These are phyloP conservation scores for rat (Rattus norvegicus) DNA, from an alignment of 2,113 vertebrate genomes.

Conservation along the genomic window DNA sequence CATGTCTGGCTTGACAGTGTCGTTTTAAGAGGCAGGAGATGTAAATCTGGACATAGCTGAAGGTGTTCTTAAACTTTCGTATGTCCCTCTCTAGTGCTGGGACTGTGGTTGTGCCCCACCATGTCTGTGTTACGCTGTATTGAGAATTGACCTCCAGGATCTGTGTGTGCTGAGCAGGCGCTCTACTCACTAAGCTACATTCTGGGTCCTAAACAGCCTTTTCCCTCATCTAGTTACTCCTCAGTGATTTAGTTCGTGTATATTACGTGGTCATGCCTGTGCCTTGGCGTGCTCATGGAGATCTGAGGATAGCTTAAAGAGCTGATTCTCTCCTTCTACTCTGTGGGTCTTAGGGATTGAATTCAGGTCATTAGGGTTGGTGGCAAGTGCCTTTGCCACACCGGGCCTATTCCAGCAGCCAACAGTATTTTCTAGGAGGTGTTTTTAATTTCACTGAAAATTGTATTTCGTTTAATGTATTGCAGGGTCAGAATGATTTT, in stretches of 20 bases:
- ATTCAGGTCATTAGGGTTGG: not conserved
- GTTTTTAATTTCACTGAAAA: conserved; percentile 42
- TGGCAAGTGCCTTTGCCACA: not conserved
- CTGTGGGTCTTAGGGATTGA: not conserved
- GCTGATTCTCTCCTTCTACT: not conserved
- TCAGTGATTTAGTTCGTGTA: not conserved
- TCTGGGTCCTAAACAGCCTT: not conserved
- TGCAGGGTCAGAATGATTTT: not conserved
- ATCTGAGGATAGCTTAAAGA: not conserved
- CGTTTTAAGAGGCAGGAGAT: not conserved
- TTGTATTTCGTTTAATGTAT: not conserved
- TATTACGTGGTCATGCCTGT: not conserved
- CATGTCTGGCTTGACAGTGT: not conserved
- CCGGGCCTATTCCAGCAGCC: not conserved
- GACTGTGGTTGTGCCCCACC: not conserved
- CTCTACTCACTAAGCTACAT: not conserved
- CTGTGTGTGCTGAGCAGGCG: not conserved
- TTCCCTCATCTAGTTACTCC: not conserved
- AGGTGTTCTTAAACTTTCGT: not conserved
- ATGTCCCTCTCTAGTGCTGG: not conserved
- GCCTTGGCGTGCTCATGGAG: not conserved
- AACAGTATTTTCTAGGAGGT: conserved; percentile 2
- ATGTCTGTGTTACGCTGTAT: not conserved
- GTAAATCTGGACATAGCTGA: not conserved
- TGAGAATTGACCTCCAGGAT: not conserved